phyloP scores from a whole-genome alignment of 2,888 invertebrate genomes.

The Callimorpha dominula region DNA sequence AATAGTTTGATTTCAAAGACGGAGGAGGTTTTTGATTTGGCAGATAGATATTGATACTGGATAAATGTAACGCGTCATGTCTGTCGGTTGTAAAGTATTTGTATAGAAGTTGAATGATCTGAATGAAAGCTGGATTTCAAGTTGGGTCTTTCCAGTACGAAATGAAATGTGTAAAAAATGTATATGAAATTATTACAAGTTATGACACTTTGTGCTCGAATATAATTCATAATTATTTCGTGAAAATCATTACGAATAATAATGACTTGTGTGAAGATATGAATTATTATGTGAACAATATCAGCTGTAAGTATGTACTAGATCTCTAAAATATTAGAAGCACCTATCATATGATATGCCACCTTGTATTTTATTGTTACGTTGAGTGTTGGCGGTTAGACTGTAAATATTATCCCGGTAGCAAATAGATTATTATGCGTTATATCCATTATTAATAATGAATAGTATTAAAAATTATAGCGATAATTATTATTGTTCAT shows the following conservation, averaged over 20 bases:
- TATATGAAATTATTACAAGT: too few relatives aligned
- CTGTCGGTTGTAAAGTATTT: too few relatives aligned
- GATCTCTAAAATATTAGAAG: conserved; percentile 60
- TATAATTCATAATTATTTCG: too few relatives aligned
- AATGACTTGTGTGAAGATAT: background rate
- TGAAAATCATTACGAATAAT: too few relatives aligned
- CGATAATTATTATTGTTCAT: conserved; percentile 88
- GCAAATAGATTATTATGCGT: conserved; percentile 79
- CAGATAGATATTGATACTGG: too few relatives aligned
- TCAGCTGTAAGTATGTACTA: background rate
- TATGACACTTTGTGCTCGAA: background rate
- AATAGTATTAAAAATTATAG: conserved; percentile 80
- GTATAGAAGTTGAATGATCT: too few relatives aligned
- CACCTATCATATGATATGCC: conserved; percentile 59
- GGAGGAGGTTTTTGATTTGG: background rate
- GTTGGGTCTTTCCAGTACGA: too few relatives aligned
- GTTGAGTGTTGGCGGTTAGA: conserved; percentile 66
- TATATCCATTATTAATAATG: conserved; percentile 81
- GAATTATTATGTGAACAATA: background rate
- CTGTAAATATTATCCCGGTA: conserved; percentile 77
- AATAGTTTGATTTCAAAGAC: background rate
- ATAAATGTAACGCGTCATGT: too few relatives aligned
- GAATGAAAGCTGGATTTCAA: too few relatives aligned
- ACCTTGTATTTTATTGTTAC: conserved; percentile 68
- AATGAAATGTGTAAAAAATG: too few relatives aligned